A percentile compares a stretch with the other conserved stretches of the same genome.
Evolutionary conservation across 2,888 invertebrate species (phyloP).

Genomic region (Apodemia zela): DNA sequence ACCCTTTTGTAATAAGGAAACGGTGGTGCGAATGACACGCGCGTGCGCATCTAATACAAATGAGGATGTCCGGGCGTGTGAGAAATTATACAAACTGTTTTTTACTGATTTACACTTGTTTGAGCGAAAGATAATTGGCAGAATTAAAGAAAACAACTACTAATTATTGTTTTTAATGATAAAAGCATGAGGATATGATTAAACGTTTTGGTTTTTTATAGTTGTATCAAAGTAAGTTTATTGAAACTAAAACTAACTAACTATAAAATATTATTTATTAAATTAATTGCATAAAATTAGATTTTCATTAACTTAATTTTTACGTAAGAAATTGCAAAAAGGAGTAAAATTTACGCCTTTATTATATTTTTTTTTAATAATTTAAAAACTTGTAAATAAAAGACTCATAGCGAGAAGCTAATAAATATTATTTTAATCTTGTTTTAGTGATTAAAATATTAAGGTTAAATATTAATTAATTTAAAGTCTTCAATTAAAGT

Average conservation of each 20-base stretch:
- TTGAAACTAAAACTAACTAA: background rate
- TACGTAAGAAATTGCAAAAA: too few species aligned
- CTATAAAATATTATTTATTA: too few species aligned
- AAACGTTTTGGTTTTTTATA: background rate
- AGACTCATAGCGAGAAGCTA: too few species aligned
- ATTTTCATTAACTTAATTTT: too few species aligned
- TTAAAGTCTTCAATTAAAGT: too few species aligned
- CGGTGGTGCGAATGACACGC: slow-evolving; percentile 35
- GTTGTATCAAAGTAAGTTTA: background rate
- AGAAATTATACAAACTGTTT: slow-evolving; percentile 38
- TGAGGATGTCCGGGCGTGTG: slow-evolving; percentile 55
- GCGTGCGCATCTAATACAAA: slow-evolving; percentile 32
- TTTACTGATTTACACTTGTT: slow-evolving; percentile 29
- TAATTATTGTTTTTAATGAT: background rate
- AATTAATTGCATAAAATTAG: too few species aligned
- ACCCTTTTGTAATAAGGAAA: slow-evolving; percentile 38
- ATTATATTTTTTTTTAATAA: too few species aligned
- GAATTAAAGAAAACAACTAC: background rate
- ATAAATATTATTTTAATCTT: too few species aligned
- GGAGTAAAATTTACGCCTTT: too few species aligned
- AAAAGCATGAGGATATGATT: background rate
- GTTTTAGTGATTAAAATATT: too few species aligned
- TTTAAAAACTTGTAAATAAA: too few species aligned
- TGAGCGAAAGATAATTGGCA: slow-evolving; percentile 9
- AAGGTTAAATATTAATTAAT: too few species aligned